Evolutionary conservation across 2,888 invertebrate species (phyloP).

Genomic region (Calameuta pallipes): DNA sequence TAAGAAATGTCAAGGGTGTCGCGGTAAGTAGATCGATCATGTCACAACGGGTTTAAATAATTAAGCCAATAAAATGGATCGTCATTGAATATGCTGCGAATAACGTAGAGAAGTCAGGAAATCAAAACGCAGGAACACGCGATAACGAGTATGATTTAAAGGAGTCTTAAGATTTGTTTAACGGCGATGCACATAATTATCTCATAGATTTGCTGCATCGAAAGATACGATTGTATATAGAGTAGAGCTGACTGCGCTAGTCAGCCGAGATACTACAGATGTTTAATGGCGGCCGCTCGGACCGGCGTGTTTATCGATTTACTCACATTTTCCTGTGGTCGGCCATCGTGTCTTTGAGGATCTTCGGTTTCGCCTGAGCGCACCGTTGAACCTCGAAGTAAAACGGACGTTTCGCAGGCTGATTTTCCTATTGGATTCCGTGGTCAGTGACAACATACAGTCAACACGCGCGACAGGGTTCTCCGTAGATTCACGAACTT

Average conservation of each 20-base stretch:
- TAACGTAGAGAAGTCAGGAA: not conserved
- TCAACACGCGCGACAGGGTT: not conserved
- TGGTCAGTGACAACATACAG: not conserved
- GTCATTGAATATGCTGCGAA: not conserved
- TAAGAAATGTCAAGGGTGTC: not conserved
- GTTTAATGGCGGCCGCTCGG: not conserved
- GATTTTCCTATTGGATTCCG: not conserved
- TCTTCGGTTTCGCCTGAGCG: not conserved
- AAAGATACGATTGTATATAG: not conserved
- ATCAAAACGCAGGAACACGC: not conserved
- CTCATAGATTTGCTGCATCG: not conserved
- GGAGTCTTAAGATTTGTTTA: not conserved
- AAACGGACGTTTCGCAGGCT: not conserved
- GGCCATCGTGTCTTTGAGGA: constrained; percentile 36
- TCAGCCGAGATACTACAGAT: not conserved
- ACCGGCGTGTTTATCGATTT: not conserved
- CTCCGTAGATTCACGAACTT: not conserved
- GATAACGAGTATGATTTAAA: not conserved
- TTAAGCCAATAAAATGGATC: not conserved
- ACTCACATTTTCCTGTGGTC: constrained; percentile 55
- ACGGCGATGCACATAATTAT: not conserved
- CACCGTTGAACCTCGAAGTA: not conserved
- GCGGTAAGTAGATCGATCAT: not conserved
- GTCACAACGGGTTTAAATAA: too few species aligned
- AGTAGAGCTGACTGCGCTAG: not conserved